Conservation (phyloP, 2,888 invertebrate species). For the Rhagonycha lutea region DNA sequence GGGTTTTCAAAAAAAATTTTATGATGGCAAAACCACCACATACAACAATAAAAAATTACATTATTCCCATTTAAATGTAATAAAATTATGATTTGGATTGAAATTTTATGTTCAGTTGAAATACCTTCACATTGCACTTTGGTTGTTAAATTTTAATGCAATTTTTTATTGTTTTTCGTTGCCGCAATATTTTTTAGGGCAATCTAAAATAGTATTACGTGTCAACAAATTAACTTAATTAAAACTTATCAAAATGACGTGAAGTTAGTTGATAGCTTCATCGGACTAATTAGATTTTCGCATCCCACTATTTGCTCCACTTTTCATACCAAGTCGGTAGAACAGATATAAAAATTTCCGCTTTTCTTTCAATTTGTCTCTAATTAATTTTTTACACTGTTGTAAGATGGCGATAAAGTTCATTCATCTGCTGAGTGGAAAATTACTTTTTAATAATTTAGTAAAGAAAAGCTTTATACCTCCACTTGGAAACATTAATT, state of each 20-base stretch:
- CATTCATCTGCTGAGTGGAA: background rate
- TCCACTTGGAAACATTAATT: background rate
- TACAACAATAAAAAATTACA: background rate
- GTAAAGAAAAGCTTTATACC: background rate
- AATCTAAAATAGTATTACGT: background rate
- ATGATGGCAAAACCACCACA: background rate
- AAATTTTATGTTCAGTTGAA: background rate
- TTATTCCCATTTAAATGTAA: background rate
- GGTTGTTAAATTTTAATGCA: background rate
- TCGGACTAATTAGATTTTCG: background rate
- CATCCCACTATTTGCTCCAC: background rate
- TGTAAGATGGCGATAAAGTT: background rate
- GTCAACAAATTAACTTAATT: background rate
- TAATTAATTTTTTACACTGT: background rate
- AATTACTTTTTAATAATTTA: background rate
- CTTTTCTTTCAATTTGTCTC: background rate
- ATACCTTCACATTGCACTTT: background rate
- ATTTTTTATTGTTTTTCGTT: background rate
- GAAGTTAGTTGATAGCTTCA: background rate
- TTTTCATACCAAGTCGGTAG: background rate
- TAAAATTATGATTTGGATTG: background rate
- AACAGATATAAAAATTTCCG: background rate
- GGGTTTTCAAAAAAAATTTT: background rate
- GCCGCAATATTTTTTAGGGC: background rate
- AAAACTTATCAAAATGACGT: background rate